Evolutionary conservation across 2,888 invertebrate species (phyloP), one percentile per base, ranked within the genome.

Genomic region (Neoascia interrupta): DNA sequence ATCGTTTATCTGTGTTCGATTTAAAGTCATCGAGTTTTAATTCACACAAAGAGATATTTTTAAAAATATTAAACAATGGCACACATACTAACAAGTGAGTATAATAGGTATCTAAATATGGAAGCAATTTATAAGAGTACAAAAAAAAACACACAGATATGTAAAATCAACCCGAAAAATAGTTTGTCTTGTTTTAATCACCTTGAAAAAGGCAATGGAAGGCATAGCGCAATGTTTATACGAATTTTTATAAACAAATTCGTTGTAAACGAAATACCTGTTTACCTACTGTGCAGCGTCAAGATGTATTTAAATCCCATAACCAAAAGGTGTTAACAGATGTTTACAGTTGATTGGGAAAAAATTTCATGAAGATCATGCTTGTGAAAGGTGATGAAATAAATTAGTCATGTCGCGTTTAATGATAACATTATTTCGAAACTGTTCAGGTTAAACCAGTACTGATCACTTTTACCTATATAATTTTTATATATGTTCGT

Each of bases 41-140:
- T 58, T 43, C 56, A 43, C 56, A 15, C 26, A 26, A 8, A 5
- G 31, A 31, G 31, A 31, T 31, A 43, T 58, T 43, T 58, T 58
- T 58, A 43, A 43, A 58, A 58, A 58, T 43, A 43, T 43, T 28
- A 58, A 58, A 19, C 56, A 58, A 58, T 21, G 31, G n/a, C n/a
- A n/a, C n/a, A n/a, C n/a, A n/a, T n/a, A n/a, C n/a, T n/a, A n/a
- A n/a, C n/a, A n/a, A n/a, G n/a, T n/a, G n/a, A n/a, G n/a, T n/a
- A n/a, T n/a, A n/a, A 21, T 31, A 31, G 4, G 26, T 26, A 8
- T 58, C 56, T 58, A 58, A 43, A 58, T 58, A 58, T 58, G 56
- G 56, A 43, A 43, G 11, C 19, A 43, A 58, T 58, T 58, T 58
- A 58, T 58, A 58, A 58, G 16, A 54, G 28, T 37, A n/a, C n/a